Evolutionary conservation across 2,113 vertebrate genomes (phyloP).

Genomic region (Hyperopisus bebe): DNA sequence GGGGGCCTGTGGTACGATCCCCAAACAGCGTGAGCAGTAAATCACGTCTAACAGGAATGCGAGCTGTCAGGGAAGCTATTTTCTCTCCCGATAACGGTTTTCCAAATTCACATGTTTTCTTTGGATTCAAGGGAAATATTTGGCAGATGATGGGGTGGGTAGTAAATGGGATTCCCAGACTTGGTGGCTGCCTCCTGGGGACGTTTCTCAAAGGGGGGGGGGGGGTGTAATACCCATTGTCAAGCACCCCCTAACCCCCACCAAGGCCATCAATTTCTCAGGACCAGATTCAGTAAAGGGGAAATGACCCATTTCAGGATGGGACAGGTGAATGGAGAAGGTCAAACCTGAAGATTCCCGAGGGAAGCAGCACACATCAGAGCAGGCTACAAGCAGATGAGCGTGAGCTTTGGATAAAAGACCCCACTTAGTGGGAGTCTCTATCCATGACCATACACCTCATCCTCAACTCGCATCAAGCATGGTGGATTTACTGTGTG

Average conservation of each 20-base stretch:
- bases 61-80: background rate
- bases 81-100: slow-evolving; percentile 10
- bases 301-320: background rate
- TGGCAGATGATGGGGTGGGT: background rate
- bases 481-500: background rate
- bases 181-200: background rate
- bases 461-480: background rate
- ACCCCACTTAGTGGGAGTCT: background rate
- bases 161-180: background rate
- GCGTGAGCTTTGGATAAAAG: background rate
- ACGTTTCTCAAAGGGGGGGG: background rate
- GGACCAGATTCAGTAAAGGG: background rate
- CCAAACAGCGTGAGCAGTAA: background rate
- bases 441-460: background rate
- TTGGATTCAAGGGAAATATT: background rate
- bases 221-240: background rate
- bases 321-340: background rate
- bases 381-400: background rate
- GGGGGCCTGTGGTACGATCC: background rate
- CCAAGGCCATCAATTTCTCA: background rate
- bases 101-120: slow-evolving; percentile 22
- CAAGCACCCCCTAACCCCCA: background rate
- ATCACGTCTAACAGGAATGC: slow-evolving; percentile 16
- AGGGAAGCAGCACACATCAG: background rate
- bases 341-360: background rate